Base-by-base conservation (phyloP, 2,888 invertebrate species). In the Hyles lineata region DNA sequence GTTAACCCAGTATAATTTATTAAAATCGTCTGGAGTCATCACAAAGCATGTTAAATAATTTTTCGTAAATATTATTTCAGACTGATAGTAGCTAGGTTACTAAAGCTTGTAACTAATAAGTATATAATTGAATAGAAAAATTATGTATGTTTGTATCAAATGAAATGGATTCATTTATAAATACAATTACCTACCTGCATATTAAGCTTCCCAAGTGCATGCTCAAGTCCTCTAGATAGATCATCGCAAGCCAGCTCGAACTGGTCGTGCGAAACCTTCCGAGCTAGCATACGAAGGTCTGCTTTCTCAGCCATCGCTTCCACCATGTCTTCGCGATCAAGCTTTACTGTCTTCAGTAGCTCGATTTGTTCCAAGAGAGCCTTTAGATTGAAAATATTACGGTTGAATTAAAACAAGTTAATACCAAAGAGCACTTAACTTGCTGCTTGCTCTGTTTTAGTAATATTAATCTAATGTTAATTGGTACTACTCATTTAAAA, bases 271-370 rank as follows among this genome's bases (percentile, higher is more conserved):
- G 97, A 97, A 9, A 97, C 97, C 84, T 97, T 97, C 60, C 96
- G 94, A 72, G 97, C 96, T 74, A 97, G 90, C 84, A 95, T 93
- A 1, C 95, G 95, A 70, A 96, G 92, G 84, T 97, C 97, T 0
- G 97, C 97, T 87, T 97, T 97, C 73, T 97, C 96, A 0, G 97
- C 96, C 79, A 97, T 91, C 2, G 97, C 96, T 75, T 97, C 96
- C 74, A 96, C 96, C 79, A 97, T 94, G 78, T 97, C 97, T 78
- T 96, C 96, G 75, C 96, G 96, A 79, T 97, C 96, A 6, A 97
- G 95, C 87, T 97, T 97, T 0, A 96, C 92, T 0, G 94, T 95
- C 82, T 96, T 96, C 76, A 97, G 83, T 19, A 96, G 80, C 80
- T 96, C 96, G 69, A 96, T 95, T 91, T 96, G 96, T 85, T 96